Conservation (phyloP, 1,140 invertebrate genomes). For the Venturia canescens region DNA sequence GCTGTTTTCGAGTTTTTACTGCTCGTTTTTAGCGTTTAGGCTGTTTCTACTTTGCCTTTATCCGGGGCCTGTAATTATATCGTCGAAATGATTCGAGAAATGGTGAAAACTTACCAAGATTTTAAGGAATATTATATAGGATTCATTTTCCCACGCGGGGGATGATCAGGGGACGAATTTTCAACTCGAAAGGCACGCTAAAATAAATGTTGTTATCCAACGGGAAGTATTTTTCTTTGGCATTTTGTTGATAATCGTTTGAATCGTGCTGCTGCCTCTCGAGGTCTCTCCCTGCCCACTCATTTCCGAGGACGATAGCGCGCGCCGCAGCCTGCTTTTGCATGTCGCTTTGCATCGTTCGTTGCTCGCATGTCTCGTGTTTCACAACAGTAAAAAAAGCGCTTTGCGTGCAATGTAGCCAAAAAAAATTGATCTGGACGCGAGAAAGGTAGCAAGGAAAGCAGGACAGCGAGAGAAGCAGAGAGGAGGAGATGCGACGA, state of each 20-base stretch:
- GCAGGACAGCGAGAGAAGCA: background rate
- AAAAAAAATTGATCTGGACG: background rate
- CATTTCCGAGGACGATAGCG: background rate
- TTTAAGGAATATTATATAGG: no score
- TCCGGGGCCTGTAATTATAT: background rate
- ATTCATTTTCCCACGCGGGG: no score
- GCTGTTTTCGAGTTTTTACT: background rate
- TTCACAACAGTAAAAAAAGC: conserved; percentile 4
- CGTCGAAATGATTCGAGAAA: no score
- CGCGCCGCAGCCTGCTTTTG: background rate
- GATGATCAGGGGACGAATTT: no score
- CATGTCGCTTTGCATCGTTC: conserved; percentile 4
- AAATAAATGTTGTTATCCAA: no score
- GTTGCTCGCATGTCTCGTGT: background rate
- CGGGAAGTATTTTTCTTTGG: no score
- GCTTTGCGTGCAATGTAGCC: conserved; percentile 5
- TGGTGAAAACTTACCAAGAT: no score
- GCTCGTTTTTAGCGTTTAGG: background rate
- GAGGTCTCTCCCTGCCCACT: no score
- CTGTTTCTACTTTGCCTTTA: background rate
- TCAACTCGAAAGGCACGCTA: no score
- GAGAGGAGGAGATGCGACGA: background rate
- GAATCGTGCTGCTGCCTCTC: no score
- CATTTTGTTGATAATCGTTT: no score
- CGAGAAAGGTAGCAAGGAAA: background rate